These are phyloP conservation scores for Plecturocebus donacophilus DNA, from an alignment of 2,113 vertebrate species.

Conservation along the genomic window DNA sequence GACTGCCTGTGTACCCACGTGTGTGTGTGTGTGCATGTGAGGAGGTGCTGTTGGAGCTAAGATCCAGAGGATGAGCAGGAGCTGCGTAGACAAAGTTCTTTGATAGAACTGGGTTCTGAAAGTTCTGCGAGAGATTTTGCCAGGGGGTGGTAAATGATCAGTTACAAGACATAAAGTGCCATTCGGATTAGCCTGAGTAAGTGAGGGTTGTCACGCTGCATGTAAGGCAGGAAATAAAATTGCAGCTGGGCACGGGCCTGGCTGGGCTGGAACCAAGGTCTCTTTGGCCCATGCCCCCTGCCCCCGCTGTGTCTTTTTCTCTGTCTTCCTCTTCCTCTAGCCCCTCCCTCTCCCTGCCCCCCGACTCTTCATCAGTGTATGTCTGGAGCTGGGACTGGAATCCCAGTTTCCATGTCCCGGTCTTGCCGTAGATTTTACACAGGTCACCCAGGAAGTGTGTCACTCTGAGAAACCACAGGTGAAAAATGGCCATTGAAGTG, in stretches of 20 bases:
- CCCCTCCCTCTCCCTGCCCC: accelerated
- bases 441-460: background rate
- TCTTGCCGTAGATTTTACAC: background rate
- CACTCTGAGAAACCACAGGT: background rate
- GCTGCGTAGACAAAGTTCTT: background rate
- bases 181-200: background rate
- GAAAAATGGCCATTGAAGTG: background rate
- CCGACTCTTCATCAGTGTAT: background rate
- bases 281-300: background rate
- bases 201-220: too few relatives aligned
- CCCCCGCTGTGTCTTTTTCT: too few relatives aligned
- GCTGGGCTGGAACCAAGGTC: background rate
- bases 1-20: accelerated
- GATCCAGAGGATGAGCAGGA: background rate
- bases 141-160: background rate
- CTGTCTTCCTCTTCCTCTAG: background rate
- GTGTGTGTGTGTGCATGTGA: too few relatives aligned
- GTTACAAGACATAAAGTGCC: background rate
- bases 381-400: background rate
- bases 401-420: background rate
- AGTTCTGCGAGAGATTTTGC: background rate
- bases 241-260: background rate
- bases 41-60: background rate
- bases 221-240: background rate
- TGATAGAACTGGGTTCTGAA: background rate